phyloP scores from a whole-genome alignment of 2,797 vertebrate species.

The Scyliorhinus canicula region DNA sequence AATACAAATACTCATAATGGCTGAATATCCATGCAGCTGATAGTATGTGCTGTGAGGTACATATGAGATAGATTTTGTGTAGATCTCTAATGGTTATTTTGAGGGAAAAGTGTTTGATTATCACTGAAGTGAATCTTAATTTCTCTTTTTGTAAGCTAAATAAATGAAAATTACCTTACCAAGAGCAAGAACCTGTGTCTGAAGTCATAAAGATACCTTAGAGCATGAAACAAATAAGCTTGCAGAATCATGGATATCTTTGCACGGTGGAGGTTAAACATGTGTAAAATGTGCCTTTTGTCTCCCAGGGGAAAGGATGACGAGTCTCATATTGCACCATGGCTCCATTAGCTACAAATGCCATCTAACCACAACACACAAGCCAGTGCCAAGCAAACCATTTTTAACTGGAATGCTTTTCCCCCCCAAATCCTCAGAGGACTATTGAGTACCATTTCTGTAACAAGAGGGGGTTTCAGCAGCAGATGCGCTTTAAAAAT shows the following conservation, averaged over 20 bases:
- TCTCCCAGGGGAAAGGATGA: conserved; percentile 57
- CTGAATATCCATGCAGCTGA: neutral
- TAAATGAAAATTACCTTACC: neutral
- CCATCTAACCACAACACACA: conserved; percentile 53
- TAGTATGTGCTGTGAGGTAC: neutral
- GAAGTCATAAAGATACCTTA: conserved; percentile 31
- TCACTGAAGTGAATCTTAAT: neutral
- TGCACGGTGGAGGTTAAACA: conserved; percentile 56
- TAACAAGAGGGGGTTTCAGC: neutral
- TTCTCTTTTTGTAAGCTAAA: neutral
- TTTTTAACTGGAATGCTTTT: conserved; percentile 33
- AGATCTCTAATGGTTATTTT: neutral
- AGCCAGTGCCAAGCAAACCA: conserved; percentile 31
- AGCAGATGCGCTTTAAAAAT: conserved; percentile 14
- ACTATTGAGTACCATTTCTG: neutral
- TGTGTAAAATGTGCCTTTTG: conserved; percentile 56
- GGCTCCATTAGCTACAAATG: conserved; percentile 67
- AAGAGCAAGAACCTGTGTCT: neutral
- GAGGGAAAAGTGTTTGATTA: neutral
- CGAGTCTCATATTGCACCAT: conserved; percentile 63
- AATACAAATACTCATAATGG: neutral
- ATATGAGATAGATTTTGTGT: neutral
- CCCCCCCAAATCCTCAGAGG: conserved; percentile 1
- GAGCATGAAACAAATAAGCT: conserved; percentile 1
- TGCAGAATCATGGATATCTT: conserved; percentile 30